A percentile compares a stretch with the other conserved stretches of the same genome.
phyloP scores from a whole-genome alignment of 2,888 invertebrate genomes.

The Tupiocoris notatus region DNA sequence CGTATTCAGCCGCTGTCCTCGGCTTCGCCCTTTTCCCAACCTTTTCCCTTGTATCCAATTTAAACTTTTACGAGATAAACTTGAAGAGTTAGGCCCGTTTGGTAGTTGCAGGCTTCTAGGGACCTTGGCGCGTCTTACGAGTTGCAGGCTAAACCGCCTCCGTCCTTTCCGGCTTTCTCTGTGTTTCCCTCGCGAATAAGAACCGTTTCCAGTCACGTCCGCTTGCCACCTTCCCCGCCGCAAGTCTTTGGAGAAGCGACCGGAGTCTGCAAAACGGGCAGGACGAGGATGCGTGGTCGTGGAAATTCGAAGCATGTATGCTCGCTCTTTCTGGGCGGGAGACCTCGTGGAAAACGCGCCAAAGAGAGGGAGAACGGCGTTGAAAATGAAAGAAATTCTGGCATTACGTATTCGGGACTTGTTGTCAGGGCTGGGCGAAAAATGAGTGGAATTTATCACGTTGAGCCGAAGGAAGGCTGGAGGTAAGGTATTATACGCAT shows the following conservation, averaged over 20 bases:
- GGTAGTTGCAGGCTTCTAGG: constrained; percentile 20
- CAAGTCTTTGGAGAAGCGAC: not conserved
- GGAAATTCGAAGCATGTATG: constrained; percentile 26
- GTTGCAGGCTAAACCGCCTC: constrained; percentile 29
- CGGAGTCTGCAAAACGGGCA: not conserved
- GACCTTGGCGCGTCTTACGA: constrained; percentile 2
- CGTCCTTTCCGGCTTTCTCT: not conserved
- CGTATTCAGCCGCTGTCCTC: constrained; percentile 29
- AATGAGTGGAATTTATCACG: constrained; percentile 30
- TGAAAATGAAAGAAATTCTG: constrained; percentile 34
- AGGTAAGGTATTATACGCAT: constrained; percentile 19
- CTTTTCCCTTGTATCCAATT: constrained; percentile 35
- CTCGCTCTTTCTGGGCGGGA: constrained; percentile 16
- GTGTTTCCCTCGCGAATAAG: constrained; percentile 17
- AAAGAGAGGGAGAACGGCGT: not conserved
- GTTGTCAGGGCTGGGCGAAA: constrained; percentile 23
- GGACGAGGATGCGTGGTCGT: constrained; percentile 15
- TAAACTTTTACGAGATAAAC: constrained; percentile 42
- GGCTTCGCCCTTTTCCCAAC: not conserved
- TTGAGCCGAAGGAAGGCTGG: not conserved
- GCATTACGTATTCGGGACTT: constrained; percentile 30
- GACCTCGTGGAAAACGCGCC: constrained; percentile 21
- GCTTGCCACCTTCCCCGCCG: constrained; percentile 9
- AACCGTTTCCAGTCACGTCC: constrained; percentile 40
- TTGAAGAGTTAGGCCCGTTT: constrained; percentile 31